These are phyloP conservation scores for Tetranychus piercei DNA, from an alignment of 2,888 invertebrate species.

Conservation along the genomic window DNA sequence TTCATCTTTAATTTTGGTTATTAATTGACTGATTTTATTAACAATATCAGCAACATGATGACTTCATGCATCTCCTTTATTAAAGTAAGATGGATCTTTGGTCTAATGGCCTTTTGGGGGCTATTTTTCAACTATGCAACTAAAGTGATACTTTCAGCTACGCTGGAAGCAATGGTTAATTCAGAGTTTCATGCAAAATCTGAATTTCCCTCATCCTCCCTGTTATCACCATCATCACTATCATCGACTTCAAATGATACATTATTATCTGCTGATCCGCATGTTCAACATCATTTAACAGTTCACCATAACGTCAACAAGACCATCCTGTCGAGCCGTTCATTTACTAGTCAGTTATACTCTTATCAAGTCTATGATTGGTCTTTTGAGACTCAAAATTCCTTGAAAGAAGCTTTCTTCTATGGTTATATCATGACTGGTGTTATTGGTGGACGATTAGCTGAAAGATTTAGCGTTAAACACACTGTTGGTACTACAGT, in stretches of 20 bases:
- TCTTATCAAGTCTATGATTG: not conserved
- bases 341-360: not conserved
- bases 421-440: conserved; percentile 3
- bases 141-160: conserved; percentile 2
- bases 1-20: not conserved
- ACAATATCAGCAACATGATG: not conserved
- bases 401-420: not conserved
- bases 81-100: conserved; percentile 8
- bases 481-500: conserved; percentile 26
- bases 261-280: no score
- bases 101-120: not conserved
- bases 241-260: no score
- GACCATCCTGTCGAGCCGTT: not conserved
- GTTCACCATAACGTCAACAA: not conserved
- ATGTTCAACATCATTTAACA: not conserved
- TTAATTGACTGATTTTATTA: not conserved
- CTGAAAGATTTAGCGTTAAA: conserved; percentile 24
- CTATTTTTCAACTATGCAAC: not conserved
- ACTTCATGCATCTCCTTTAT: not conserved
- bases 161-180: not conserved
- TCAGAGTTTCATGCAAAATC: not conserved
- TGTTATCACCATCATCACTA: no score
- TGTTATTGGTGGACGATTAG: conserved; percentile 23
- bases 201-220: no score
- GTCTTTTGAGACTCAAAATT: not conserved